Percentiles rank a stretch among this genome's conserved stretches.
Conservation (phyloP, 2,113 vertebrate genomes). For the Cyprinodon brontotheroides region DNA sequence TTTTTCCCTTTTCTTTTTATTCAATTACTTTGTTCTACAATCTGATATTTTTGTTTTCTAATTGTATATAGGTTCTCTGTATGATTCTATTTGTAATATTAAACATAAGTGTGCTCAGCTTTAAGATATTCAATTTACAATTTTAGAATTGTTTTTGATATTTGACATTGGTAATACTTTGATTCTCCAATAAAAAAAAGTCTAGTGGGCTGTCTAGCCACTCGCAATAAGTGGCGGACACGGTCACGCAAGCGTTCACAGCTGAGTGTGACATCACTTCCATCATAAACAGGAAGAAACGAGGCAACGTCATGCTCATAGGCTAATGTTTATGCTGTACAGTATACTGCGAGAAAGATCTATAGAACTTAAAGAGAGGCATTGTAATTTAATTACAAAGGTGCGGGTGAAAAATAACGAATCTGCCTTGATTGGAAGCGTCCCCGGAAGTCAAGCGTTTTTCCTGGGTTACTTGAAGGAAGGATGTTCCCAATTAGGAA, state of each 20-base stretch:
- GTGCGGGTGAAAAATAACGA: slow-evolving; percentile 15
- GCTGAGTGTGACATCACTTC: slow-evolving; percentile 51
- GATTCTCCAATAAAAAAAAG: too few species aligned
- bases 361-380: neutral
- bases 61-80: too few species aligned
- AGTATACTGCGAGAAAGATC: neutral
- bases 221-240: neutral
- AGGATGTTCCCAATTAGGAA: slow-evolving; percentile 26
- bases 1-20: too few species aligned
- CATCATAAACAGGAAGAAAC: slow-evolving; percentile 59
- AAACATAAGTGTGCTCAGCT: too few species aligned
- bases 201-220: neutral
- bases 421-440: slow-evolving; percentile 24
- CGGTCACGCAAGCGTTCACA: neutral
- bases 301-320: slow-evolving; percentile 16
- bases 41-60: too few species aligned
- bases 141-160: too few species aligned
- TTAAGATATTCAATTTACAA: too few species aligned
- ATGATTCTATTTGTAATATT: too few species aligned
- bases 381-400: slow-evolving; percentile 2
- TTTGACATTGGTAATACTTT: too few species aligned
- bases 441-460: slow-evolving; percentile 36
- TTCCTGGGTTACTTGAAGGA: slow-evolving; percentile 19
- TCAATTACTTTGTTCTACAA: too few species aligned
- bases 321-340: neutral